Conservation (phyloP, 2,888 invertebrate species). For the Andrena hattorfiana region DNA sequence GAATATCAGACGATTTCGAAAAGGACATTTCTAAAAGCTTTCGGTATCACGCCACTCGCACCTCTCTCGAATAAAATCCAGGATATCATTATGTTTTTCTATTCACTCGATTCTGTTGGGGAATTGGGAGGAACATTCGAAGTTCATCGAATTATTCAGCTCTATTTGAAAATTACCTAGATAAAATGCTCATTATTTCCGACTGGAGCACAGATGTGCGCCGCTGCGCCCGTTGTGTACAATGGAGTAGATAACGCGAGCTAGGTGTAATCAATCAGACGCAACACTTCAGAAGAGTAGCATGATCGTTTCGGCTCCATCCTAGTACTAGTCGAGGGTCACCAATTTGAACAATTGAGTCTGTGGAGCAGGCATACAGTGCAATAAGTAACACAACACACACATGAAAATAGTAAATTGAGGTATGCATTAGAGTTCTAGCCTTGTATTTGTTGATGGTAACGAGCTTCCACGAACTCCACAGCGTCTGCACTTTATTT, state of each 20-base stretch:
- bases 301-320: not conserved
- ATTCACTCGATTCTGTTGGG: no score
- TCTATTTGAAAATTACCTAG: no score
- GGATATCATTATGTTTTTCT: no score
- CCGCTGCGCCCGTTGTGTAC: not conserved
- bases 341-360: constrained; percentile 1
- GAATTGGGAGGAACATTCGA: no score
- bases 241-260: not conserved
- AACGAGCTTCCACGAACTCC: not conserved
- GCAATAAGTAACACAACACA: not conserved
- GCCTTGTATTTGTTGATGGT: not conserved
- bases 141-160: no score
- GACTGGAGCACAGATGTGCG: not conserved
- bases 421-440: not conserved
- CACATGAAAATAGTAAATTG: not conserved
- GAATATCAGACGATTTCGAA: not conserved
- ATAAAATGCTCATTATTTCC: no score
- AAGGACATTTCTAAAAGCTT: not conserved
- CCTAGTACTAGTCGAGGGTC: not conserved
- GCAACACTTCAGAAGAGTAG: not conserved
- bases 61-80: no score
- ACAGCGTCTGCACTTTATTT: no score
- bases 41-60: no score
- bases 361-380: not conserved
- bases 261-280: not conserved